These are phyloP conservation scores for Orchesella flavescens DNA, from an alignment of 2,888 invertebrate genomes.

Conservation along the genomic window DNA sequence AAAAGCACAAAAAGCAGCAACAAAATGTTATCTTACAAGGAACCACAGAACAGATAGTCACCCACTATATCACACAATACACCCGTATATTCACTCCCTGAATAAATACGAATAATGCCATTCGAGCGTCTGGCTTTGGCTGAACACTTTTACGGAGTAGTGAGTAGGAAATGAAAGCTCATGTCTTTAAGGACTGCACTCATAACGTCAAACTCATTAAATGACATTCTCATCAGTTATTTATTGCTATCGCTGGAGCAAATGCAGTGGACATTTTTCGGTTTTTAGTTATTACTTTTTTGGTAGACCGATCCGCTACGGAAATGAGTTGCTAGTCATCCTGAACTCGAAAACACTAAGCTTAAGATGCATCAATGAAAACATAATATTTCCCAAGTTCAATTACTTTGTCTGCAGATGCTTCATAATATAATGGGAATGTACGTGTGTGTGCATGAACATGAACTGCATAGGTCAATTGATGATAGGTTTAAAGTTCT, in stretches of 20 bases:
- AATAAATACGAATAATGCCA: too few species aligned
- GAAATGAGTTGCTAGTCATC: background rate
- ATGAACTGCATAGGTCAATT: slow-evolving; percentile 47
- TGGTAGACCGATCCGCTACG: background rate
- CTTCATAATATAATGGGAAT: background rate
- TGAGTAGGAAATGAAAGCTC: too few species aligned
- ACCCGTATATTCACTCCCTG: too few species aligned
- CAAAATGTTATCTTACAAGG: slow-evolving; percentile 42
- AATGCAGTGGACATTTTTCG: slow-evolving; percentile 6
- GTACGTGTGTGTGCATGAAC: background rate
- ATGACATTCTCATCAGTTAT: slow-evolving; percentile 44
- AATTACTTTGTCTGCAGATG: background rate
- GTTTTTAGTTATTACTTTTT: background rate
- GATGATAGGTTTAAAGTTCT: slow-evolving; percentile 49
- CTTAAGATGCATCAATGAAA: slow-evolving; percentile 25
- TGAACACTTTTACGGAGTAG: too few species aligned
- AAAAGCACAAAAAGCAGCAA: slow-evolving; percentile 27
- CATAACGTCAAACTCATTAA: slow-evolving; percentile 19
- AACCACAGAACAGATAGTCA: slow-evolving; percentile 43
- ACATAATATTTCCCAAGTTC: slow-evolving; percentile 34
- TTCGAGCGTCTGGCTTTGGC: too few species aligned
- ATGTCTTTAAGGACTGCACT: too few species aligned
- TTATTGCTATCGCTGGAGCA: slow-evolving; percentile 21
- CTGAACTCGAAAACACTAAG: slow-evolving; percentile 4
- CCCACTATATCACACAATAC: background rate